Percentiles rank a stretch among this genome's conserved stretches.
Evolutionary conservation across 64 coral and sea anemone species (phyloP).

Genomic region (Porites australiensis): DNA sequence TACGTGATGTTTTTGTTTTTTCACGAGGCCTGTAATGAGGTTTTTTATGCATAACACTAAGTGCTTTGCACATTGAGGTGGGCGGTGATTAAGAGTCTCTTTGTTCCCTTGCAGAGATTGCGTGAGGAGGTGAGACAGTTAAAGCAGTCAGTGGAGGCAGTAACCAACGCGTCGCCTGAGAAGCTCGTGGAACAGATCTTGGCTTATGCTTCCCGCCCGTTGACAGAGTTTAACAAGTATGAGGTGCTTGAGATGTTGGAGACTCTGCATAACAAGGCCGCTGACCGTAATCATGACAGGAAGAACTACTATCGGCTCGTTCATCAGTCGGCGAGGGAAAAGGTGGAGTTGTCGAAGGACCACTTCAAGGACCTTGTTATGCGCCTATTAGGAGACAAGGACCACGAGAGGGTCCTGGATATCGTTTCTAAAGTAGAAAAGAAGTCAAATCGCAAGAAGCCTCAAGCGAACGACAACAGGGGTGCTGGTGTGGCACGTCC

Average conservation of each 20-base stretch:
- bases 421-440: conserved; percentile 1
- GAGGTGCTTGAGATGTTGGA: conserved; percentile 17
- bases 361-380: conserved; percentile 21
- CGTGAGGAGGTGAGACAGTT: conserved; percentile 19
- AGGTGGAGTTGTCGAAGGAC: neutral
- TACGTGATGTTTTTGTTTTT: neutral
- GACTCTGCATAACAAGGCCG: neutral
- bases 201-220: neutral
- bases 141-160: conserved; percentile 8
- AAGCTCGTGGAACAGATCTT: neutral
- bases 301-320: conserved; percentile 6
- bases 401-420: conserved; percentile 13
- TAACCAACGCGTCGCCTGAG: neutral
- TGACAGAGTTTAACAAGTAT: neutral
- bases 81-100: neutral
- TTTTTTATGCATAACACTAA: conserved; percentile 1
- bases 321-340: conserved; percentile 5
- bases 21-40: conserved; percentile 2
- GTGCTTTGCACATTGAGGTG: conserved; percentile 9
- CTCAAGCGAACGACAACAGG: neutral
- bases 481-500: conserved; percentile 15
- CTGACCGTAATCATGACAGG: neutral
- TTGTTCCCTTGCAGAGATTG: neutral
- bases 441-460: conserved; percentile 11
- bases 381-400: conserved; percentile 14